Base-by-base conservation (phyloP, 2,888 invertebrate genomes). In the Hemistola chrysoprasaria region DNA sequence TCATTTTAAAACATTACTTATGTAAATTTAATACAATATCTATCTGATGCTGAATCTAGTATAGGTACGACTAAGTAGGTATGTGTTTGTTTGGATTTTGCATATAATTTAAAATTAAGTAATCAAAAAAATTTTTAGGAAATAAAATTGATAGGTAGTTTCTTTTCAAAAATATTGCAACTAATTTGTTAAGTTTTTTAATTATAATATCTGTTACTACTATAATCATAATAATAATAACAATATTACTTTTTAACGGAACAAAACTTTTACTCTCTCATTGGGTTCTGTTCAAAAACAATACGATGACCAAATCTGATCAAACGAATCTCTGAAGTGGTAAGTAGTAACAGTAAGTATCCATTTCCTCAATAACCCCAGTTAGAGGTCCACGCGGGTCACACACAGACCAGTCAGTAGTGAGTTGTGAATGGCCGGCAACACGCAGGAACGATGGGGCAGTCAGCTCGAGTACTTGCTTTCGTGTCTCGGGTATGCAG, bases 401-500 rank as follows among this genome's bases (percentile, higher is more conserved):
- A 59, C 40, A 43, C 58, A 34, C 51, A 51, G 56, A 56, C 3
- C 4, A 16, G 4, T 16, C 16, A 16, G 16, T 16, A 16, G 16
- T 16, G 16, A 47, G 44, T 35, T 25, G 33, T 25, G 48, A 71
- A 82, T 83, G 85, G 75, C 72, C 51, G 75, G 41, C 44, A 71
- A 41, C 58, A 74, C 54, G 71, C 90, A 60, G 59, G 95, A 94
- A 26, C 91, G 91, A 49, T 95, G 95, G 95, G 91, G 88, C 9
- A 93, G 86, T 46, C 94, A 95, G 79, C 79, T 92, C 8, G 95
- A 96, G 76, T 96, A 95, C 72, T 77, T 96, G 22, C 83, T 96
- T 38, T 94, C 95, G 11, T 95, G 95, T 61, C 91, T 96, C 34
- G 96, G 96, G 11, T 95, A 95, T 64, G 95, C 95, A 3, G 95